Evolutionary conservation across 2,888 invertebrate genomes (phyloP), one percentile per base, ranked within the genome.

Genomic region (Mechanitis mazaeus): DNA sequence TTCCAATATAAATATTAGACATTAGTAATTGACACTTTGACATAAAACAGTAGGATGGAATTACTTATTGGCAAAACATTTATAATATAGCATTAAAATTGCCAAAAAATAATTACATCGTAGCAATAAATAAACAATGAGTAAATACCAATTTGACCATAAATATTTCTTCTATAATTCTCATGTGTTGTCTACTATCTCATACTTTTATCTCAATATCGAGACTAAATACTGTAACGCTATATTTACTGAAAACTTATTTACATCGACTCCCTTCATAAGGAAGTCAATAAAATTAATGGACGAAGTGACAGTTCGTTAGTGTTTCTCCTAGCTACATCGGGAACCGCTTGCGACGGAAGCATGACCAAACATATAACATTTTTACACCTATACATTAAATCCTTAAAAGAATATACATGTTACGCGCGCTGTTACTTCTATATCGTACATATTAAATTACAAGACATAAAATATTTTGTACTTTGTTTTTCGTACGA

Each of bases 281-380:
- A 90, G 88, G 87, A 80, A 75, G 79, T 76, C 78, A 80, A 81
- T 87, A 84, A 87, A 88, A 87, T 87, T 89, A 89, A 88, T 90
- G 90, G 90, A 90, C 90, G 90, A 88, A 90, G 86, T 89, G 82
- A 84, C 80, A 87, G 87, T 89, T 90, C 89, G 89, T 88, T 88
- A 87, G 85, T 87, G 85, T 84, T 85, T 83, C 83, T 86, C 84
- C 82, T 84, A 85, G 85, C 83, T 83, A 83, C 84, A 83, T 83
- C 81, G 81, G 87, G 84, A 87, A 87, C 84, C 82, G 83, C 82
- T 85, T 87, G 85, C 87, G 89, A 89, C 89, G 89, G 89, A 89
- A 85, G 86, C 81, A 80, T 87, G 84, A 85, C 85, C 85, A 85
- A 87, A 80, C 79, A 85, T 81, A 82, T 77, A 77, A 80, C 70